Evolutionary conservation across 1,140 invertebrate genomes (phyloP), one percentile per base, ranked within the genome.

Genomic region (Bombus polaris): DNA sequence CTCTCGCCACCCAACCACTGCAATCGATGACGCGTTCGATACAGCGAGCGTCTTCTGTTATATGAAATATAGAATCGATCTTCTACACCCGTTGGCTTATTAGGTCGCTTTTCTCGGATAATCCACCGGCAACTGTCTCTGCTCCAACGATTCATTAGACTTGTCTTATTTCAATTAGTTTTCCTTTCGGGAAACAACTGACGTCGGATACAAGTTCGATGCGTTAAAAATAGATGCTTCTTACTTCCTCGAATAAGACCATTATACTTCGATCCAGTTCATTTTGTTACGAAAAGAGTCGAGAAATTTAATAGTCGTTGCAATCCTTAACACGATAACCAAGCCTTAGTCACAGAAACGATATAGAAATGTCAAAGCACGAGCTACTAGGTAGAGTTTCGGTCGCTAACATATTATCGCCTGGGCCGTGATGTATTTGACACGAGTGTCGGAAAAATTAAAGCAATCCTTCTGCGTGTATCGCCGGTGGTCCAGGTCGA

Each of bases 361-460:
- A 12, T 44, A 22, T 25, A 39, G 25, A 28, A 39, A 53, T 18
- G 57, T 39, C 15, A 6, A 39, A 62, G 35, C 39, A 22, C 47
- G 18, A 32, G 59, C 37, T 47, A 28, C 39, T n/a, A 25, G 59
- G 72, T 25, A 53, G 13, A 44, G 32, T 74, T 82, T 70, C 44
- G 87, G 65, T 79, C 66, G 90, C 85, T 93, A 92, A 93, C 93
- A 93, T 94, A 94, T 93, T 93, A 94, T 93, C 91, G 85, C 89
- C 77, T 71, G 80, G 77, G 75, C 83, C 71, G 93, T 94, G 93
- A 94, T 94, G 92, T 93, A 95, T 94, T 94, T 93, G 94, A 93
- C 92, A 90, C 89, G 91, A 89, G 91, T 91, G 92, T 92, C 92
- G 93, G 93, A 92, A 94, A 94, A 94, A 94, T 95, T 94, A 95